Percentiles rank a stretch among this genome's conserved stretches.
Conservation (phyloP, 2,888 invertebrate genomes). For the Harpagoxenus sublaevis region DNA sequence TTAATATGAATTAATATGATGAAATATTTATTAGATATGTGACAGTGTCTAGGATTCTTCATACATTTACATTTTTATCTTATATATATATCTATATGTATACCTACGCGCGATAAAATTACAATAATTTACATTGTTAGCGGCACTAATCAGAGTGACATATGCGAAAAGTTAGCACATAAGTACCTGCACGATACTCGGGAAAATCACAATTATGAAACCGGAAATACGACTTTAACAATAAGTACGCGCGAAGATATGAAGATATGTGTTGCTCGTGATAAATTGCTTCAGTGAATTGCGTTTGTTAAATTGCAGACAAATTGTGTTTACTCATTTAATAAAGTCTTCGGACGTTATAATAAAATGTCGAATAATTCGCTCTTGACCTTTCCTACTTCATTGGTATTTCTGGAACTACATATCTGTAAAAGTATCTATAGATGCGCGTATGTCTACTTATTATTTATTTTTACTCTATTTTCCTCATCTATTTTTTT, state of each 20-base stretch:
- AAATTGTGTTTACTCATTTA: constrained; percentile 5
- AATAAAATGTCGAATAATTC: not conserved
- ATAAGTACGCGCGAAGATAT: not conserved
- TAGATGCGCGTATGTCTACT: not conserved
- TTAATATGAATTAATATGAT: no score
- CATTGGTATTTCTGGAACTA: not conserved
- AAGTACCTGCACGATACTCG: not conserved
- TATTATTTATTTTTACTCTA: not conserved
- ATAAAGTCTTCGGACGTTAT: not conserved
- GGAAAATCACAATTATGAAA: constrained; percentile 6
- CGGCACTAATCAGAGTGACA: not conserved
- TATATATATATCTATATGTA: no score
- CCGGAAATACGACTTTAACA: not conserved
- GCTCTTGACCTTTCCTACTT: not conserved
- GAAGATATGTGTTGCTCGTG: not conserved
- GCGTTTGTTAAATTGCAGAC: not conserved
- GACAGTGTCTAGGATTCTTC: no score
- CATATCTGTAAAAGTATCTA: not conserved
- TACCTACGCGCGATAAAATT: not conserved
- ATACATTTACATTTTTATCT: no score
- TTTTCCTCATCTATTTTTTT: not conserved
- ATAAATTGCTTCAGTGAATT: constrained; percentile 14
- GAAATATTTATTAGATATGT: no score
- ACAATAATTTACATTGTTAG: not conserved
- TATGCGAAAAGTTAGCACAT: not conserved